Percentiles rank a stretch among this genome's conserved stretches.
Evolutionary conservation across 2,113 vertebrate genomes (phyloP).

Genomic region (Alexandromys fortis): DNA sequence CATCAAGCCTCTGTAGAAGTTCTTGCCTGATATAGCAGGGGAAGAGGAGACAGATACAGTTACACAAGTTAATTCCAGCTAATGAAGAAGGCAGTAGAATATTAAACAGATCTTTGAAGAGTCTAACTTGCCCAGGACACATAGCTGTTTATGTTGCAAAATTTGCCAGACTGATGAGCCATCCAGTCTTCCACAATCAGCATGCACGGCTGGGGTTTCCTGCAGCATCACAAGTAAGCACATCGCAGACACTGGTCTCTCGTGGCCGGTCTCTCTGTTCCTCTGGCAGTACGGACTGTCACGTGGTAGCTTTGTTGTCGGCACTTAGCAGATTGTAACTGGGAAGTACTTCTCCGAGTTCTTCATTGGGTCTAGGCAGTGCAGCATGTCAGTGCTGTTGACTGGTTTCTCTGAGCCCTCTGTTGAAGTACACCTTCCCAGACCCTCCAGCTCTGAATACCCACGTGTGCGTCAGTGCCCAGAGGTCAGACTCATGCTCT

Average conservation of each 20-base stretch:
- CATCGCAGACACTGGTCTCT: background rate
- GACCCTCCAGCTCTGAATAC: background rate
- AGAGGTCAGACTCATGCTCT: background rate
- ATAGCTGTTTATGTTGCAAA: background rate
- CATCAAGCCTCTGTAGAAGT: background rate
- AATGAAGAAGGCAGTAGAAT: background rate
- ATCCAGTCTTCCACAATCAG: background rate
- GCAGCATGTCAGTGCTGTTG: background rate
- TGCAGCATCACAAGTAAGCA: background rate
- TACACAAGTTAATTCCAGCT: background rate
- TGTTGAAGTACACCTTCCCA: background rate
- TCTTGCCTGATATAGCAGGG: background rate
- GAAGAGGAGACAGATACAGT: background rate
- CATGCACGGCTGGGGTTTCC: too few relatives aligned
- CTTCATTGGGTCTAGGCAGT: background rate
- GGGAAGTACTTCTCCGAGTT: background rate
- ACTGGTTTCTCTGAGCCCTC: background rate
- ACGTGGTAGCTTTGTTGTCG: background rate
- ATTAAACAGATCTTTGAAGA: background rate
- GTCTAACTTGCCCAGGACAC: background rate
- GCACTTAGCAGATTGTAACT: background rate
- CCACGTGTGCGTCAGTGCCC: background rate
- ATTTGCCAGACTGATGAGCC: background rate
- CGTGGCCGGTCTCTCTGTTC: too few relatives aligned
- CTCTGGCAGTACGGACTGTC: background rate